phyloP scores from a whole-genome alignment of 30 jellyfish, hydroid and myxozoan species.

The Aurelia aurita complex sp. Pacific region DNA sequence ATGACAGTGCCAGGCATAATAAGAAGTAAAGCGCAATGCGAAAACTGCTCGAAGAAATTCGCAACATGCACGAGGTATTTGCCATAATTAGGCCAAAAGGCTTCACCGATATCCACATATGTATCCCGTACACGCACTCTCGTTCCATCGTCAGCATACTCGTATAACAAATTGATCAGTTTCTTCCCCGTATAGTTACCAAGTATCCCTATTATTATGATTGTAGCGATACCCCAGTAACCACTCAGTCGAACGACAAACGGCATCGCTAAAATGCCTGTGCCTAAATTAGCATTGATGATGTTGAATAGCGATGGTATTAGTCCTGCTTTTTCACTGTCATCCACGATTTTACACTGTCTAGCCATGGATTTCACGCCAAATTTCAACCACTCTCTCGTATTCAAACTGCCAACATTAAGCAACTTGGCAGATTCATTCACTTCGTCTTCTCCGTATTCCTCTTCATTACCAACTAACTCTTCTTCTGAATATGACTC shows the following conservation, averaged over 20 bases:
- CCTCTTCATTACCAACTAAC: conserved; percentile 45
- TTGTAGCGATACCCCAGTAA: conserved; percentile 84
- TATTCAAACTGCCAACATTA: conserved; percentile 50
- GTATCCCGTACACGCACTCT: conserved; percentile 94
- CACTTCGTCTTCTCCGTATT: conserved; percentile 36
- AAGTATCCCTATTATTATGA: conserved; percentile 72
- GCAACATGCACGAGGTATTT: conserved; percentile 81
- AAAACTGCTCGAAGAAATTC: conserved; percentile 85
- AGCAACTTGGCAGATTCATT: conserved; percentile 55
- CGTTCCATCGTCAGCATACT: conserved; percentile 90
- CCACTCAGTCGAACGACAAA: conserved; percentile 93
- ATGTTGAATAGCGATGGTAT: conserved; percentile 83
- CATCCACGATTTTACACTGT: conserved; percentile 93
- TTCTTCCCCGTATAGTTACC: conserved; percentile 93
- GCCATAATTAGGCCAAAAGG: conserved; percentile 84
- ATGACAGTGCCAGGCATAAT: conserved; percentile 97
- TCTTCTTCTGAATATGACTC: conserved; percentile 7
- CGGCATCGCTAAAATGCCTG: conserved; percentile 94
- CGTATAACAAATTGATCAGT: conserved; percentile 79
- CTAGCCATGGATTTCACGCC: conserved; percentile 95
- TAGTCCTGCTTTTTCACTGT: conserved; percentile 89
- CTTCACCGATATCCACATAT: conserved; percentile 95
- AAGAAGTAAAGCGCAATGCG: conserved; percentile 91
- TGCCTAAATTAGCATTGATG: conserved; percentile 93
- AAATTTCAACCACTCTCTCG: conserved; percentile 84